These are phyloP conservation scores for Gobio occitaniae DNA, from an alignment of 2,797 vertebrate genomes.

Conservation along the genomic window DNA sequence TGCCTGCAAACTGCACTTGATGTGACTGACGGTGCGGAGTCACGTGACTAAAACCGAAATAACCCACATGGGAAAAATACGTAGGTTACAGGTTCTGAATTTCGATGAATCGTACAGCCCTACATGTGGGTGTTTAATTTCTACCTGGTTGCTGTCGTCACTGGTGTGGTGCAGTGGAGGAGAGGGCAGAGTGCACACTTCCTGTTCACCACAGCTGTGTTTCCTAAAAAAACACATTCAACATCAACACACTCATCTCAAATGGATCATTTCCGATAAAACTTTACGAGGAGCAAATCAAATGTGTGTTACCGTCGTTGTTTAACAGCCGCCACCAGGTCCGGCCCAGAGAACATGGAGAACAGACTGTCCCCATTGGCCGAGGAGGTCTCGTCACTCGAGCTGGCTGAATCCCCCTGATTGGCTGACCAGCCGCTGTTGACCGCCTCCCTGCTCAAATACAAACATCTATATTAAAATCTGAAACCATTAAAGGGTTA, in stretches of 20 bases:
- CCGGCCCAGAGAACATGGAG: slow-evolving; percentile 99
- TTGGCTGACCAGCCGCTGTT: slow-evolving; percentile 93
- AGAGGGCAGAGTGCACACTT: slow-evolving; percentile 89
- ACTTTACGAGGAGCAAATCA: neutral
- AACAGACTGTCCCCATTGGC: slow-evolving; percentile 98
- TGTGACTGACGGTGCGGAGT: no score
- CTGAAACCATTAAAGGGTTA: neutral
- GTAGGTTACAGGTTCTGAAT: no score
- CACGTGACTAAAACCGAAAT: no score
- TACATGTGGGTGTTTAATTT: neutral
- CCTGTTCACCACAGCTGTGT: slow-evolving; percentile 97
- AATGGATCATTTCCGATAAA: neutral
- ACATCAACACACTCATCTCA: slow-evolving; percentile 27
- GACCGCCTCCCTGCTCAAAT: slow-evolving; percentile 82
- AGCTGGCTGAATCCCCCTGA: slow-evolving; percentile 97
- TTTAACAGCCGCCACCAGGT: slow-evolving; percentile 97
- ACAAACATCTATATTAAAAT: neutral
- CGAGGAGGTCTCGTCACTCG: slow-evolving; percentile 97
- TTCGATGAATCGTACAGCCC: no score
- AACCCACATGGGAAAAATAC: no score
- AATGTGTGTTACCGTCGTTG: slow-evolving; percentile 86
- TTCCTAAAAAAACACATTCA: slow-evolving; percentile 80
- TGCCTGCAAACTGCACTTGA: no score
- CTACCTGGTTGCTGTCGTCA: slow-evolving; percentile 92
- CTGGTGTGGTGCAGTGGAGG: slow-evolving; percentile 88